These are phyloP conservation scores for Folsomia manolachei DNA, from an alignment of 2,888 invertebrate genomes.

Conservation along the genomic window DNA sequence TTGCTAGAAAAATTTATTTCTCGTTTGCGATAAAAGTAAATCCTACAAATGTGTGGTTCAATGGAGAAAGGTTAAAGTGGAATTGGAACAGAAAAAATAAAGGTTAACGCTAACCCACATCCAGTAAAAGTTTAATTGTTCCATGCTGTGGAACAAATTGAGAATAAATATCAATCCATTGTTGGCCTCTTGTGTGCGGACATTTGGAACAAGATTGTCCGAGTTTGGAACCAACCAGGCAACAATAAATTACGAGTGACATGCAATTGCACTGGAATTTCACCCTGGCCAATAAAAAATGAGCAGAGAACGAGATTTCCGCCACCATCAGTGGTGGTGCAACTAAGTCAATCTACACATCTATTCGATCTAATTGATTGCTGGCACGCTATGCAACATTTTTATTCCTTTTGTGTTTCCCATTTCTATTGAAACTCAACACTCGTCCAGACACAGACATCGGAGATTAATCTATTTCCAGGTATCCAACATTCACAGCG, in stretches of 20 bases:
- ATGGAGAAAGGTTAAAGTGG: too few relatives aligned
- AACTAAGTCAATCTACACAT: conserved; percentile 17
- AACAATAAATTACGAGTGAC: background rate
- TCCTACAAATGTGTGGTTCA: too few relatives aligned
- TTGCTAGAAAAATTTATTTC: too few relatives aligned
- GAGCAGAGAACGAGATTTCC: conserved; percentile 1
- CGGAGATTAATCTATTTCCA: background rate
- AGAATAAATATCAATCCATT: too few relatives aligned
- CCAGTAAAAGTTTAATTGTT: too few relatives aligned
- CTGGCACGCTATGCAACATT: conserved; percentile 6
- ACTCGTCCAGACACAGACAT: background rate
- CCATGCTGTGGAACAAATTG: too few relatives aligned
- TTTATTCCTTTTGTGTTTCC: background rate
- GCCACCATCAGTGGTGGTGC: background rate
- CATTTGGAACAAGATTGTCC: background rate
- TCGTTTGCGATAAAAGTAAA: too few relatives aligned
- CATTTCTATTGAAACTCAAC: background rate
- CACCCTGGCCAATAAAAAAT: background rate
- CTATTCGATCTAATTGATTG: conserved; percentile 10
- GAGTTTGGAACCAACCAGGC: background rate
- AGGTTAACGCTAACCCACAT: too few relatives aligned
- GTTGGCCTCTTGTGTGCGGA: background rate
- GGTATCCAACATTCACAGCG: background rate
- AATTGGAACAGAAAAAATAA: too few relatives aligned
- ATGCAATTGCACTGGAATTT: background rate